Conservation (phyloP, 2,113 vertebrate species). For the Mesembrinibis cayennensis region DNA sequence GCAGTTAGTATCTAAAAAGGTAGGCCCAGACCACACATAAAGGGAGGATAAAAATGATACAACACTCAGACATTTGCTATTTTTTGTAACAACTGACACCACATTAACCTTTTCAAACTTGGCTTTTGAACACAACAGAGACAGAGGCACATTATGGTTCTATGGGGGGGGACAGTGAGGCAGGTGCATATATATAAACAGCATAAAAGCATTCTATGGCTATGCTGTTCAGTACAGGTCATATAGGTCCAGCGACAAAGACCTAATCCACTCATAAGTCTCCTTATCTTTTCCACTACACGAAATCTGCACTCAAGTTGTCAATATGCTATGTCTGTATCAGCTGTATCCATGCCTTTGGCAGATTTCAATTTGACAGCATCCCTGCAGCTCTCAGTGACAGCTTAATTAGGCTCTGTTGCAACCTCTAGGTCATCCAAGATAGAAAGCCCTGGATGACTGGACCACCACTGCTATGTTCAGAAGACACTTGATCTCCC, state of each 20-base stretch:
- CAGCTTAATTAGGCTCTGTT: not conserved
- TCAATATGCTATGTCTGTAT: not conserved
- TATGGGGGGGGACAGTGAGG: not conserved
- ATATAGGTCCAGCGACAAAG: not conserved
- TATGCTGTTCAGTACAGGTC: not conserved
- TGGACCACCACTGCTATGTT: not conserved
- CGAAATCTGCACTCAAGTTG: not conserved
- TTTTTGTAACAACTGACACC: not conserved
- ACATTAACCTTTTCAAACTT: not conserved
- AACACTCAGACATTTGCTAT: not conserved
- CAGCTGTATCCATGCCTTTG: not conserved
- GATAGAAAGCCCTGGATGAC: not conserved
- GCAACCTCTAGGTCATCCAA: not conserved
- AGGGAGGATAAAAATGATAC: not conserved
- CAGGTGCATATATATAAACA: not conserved
- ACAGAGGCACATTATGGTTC: not conserved
- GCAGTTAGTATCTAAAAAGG: not conserved
- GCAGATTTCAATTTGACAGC: not conserved
- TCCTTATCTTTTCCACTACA: not conserved
- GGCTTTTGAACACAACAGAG: not conserved
- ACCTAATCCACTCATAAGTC: not conserved
- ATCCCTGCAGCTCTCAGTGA: not conserved
- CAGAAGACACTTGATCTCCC: not conserved
- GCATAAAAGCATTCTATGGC: not conserved
- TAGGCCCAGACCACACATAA: not conserved